Base-by-base conservation (phyloP, 2,888 invertebrate species). In the Fragum fragum region DNA sequence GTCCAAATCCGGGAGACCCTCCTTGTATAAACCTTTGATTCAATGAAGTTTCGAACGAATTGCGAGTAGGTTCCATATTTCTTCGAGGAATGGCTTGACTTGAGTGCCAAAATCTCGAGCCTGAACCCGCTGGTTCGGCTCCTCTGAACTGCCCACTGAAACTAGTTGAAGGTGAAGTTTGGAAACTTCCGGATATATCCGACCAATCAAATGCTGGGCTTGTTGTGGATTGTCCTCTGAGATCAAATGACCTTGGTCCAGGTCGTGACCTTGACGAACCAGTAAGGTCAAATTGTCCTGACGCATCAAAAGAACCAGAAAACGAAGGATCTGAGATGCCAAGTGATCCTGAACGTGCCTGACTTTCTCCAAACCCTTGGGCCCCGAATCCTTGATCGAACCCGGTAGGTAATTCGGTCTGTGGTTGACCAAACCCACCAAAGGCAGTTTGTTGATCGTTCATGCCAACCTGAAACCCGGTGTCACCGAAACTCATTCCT, bases 21-120 rank as follows among this genome's bases (percentile, higher is more conserved):
- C 47, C 66, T 14, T 66, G 66, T 23, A 66, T 18, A 42, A 66
- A 66, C 23, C 42, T 32, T 66, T 66, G 66, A 36, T 66, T 21
- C n/a, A 66, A 26, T n/a, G 28, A 36, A n/a, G 18, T 21, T 23
- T 39, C 23, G 29, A 61, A 61, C 14, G 61, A 61, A 32, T 61
- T n/a, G 18, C 61, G 26, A 3, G 18, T 32, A 9, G 61, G 36
- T n/a, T 61, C 61, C n/a, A 32, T 32, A 9, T 32, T 29, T 29
- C 32, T 26, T 6, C 28, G n/a, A 9, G 5, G 61, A 9, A 18
- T 18, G 11, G 32, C n/a, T 61, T 29, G 61, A n/a, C 61, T 61
- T 29, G 14, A n/a, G 3, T 29, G 61, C 61, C 61, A 61, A 32
- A 61, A 61, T 29, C 32, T 32, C 32, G 36, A 29, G 6, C 32